phyloP scores from a whole-genome alignment of 1,140 invertebrate genomes.

The Drosophila melanica region DNA sequence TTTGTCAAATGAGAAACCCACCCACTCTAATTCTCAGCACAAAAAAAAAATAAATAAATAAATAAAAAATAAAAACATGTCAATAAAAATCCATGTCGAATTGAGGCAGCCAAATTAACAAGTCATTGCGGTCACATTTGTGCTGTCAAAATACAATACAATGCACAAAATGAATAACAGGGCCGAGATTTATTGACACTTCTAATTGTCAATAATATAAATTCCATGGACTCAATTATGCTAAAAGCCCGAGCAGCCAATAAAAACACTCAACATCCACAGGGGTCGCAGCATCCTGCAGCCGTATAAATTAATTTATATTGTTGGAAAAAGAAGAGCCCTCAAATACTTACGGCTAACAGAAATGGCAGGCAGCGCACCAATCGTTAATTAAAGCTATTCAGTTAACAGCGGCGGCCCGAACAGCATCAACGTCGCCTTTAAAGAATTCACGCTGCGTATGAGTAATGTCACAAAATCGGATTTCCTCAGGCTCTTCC shows the following conservation, averaged over 20 bases:
- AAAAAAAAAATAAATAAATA: no score
- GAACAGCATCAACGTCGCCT: conserved; percentile 19
- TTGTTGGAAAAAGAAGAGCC: conserved; percentile 21
- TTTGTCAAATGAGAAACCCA: not conserved
- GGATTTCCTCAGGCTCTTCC: conserved; percentile 20
- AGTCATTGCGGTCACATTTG: conserved; percentile 51
- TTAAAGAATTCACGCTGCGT: conserved; percentile 67
- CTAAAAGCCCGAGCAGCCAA: conserved; percentile 61
- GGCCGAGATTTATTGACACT: conserved; percentile 64
- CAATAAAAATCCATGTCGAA: conserved; percentile 55
- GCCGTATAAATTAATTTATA: conserved; percentile 63
- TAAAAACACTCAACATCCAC: conserved; percentile 55
- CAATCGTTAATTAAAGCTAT: conserved; percentile 71
- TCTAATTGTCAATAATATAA: conserved; percentile 66
- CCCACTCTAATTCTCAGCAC: not conserved
- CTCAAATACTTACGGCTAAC: conserved; percentile 28
- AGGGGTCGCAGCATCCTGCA: conserved; percentile 39
- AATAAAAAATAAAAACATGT: conserved; percentile 19
- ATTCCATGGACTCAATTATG: conserved; percentile 66
- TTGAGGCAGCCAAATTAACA: conserved; percentile 53
- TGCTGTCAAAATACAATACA: conserved; percentile 19
- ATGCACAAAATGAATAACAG: conserved; percentile 9
- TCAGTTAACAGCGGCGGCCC: conserved; percentile 30
- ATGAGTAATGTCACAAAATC: conserved; percentile 70
- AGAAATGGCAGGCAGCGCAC: conserved; percentile 24